A percentile compares a stretch with the other conserved stretches of the same genome.
phyloP scores from a whole-genome alignment of 2,888 invertebrate genomes.

The Gortyna flavago region DNA sequence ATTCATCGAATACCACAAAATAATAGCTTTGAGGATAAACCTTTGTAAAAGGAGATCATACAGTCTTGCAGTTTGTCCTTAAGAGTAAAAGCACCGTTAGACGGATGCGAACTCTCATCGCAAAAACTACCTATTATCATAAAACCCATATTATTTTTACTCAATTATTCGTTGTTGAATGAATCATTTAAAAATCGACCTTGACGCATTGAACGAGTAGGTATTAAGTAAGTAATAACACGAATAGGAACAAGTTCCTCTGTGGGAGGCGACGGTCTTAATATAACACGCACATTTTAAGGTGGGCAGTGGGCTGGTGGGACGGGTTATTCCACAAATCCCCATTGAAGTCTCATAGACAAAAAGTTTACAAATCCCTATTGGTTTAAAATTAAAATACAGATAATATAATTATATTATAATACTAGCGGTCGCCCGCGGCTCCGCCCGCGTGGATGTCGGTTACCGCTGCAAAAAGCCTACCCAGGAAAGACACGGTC shows the following conservation, averaged over 20 bases:
- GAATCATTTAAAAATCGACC: constrained; percentile 45
- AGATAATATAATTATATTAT: too few species aligned
- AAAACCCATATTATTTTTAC: not conserved
- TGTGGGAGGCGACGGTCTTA: constrained; percentile 59
- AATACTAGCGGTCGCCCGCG: too few species aligned
- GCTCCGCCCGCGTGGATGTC: too few species aligned
- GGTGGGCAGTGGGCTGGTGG: constrained; percentile 7
- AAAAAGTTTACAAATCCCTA: too few species aligned
- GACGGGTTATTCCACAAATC: too few species aligned
- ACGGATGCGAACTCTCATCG: constrained; percentile 26
- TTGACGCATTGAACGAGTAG: constrained; percentile 53
- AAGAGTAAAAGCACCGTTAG: constrained; percentile 52
- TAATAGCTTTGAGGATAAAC: constrained; percentile 15
- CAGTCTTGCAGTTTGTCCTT: constrained; percentile 27
- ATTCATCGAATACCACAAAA: constrained; percentile 1
- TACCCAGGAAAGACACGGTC: too few species aligned
- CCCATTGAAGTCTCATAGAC: too few species aligned
- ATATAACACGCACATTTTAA: constrained; percentile 42
- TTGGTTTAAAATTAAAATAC: too few species aligned
- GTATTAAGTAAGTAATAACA: constrained; percentile 43
- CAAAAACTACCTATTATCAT: too few species aligned
- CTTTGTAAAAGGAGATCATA: constrained; percentile 13
- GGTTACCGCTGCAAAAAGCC: too few species aligned
- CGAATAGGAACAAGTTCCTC: constrained; percentile 44
- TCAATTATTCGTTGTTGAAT: not conserved